Conservation (phyloP, 2,888 invertebrate genomes). For the Chymomyza caudatula region DNA sequence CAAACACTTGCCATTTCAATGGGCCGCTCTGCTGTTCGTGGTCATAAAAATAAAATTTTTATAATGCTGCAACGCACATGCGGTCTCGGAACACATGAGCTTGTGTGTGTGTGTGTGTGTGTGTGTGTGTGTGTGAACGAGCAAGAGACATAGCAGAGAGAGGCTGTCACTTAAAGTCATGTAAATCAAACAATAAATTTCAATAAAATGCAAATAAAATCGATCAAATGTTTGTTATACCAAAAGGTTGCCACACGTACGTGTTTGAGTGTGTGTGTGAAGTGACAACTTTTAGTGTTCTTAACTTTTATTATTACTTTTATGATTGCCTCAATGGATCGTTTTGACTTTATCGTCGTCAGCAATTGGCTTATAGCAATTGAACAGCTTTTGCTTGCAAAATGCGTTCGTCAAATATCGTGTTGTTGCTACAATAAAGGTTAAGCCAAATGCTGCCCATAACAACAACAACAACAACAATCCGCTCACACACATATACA, state of each 20-base stretch:
- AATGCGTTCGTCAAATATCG: neutral
- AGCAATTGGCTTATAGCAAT: neutral
- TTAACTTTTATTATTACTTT: constrained; percentile 1
- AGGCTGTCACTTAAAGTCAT: constrained; percentile 37
- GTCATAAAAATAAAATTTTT: constrained; percentile 30
- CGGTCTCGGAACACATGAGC: neutral
- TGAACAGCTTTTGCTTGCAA: constrained; percentile 1
- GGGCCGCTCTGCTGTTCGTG: constrained; percentile 13
- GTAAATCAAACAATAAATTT: constrained; percentile 60
- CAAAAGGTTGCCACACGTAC: neutral
- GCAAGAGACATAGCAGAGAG: neutral
- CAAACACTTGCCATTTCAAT: neutral
- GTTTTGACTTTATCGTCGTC: neutral
- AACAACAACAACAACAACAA: constrained; percentile 16
- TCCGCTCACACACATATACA: constrained; percentile 8
- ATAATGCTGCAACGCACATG: constrained; percentile 1
- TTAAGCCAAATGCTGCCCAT: constrained; percentile 38
- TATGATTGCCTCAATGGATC: neutral
- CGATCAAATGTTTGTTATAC: constrained; percentile 30
- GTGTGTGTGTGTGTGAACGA: neutral
- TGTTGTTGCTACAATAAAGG: constrained; percentile 31
- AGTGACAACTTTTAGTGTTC: neutral
- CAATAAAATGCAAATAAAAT: constrained; percentile 61
- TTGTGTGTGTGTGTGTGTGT: neutral
- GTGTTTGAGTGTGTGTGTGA: neutral